Conservation (phyloP, 2,797 vertebrate species). For the Naso thynnoides region DNA sequence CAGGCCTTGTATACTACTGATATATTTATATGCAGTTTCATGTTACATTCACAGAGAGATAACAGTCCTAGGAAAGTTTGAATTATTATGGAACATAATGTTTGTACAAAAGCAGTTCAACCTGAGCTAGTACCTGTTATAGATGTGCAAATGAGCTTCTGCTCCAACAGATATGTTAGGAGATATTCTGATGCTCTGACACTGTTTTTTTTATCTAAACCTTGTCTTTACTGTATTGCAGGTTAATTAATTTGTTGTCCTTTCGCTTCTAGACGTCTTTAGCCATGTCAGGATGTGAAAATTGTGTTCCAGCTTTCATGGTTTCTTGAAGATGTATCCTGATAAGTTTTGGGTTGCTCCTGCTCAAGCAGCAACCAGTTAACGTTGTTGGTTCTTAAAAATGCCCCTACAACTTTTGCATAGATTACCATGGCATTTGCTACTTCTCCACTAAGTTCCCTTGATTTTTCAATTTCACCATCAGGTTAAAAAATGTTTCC, state of each 20-base stretch:
- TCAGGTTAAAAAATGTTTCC: no score
- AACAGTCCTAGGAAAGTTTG: constrained; percentile 9
- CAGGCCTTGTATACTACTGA: neutral
- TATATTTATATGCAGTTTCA: constrained; percentile 12
- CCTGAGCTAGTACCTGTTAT: constrained; percentile 18
- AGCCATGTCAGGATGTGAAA: neutral
- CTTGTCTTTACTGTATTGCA: neutral
- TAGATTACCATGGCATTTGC: neutral
- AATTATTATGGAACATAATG: constrained; percentile 22
- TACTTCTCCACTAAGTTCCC: no score
- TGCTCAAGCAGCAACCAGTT: neutral
- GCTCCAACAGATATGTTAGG: constrained; percentile 2
- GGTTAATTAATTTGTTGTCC: neutral
- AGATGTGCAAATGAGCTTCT: constrained; percentile 17
- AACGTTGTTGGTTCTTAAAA: neutral
- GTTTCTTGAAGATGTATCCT: neutral
- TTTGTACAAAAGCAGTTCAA: constrained; percentile 30
- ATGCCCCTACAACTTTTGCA: neutral
- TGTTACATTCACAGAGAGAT: constrained; percentile 24
- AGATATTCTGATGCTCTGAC: neutral
- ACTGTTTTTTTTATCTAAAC: neutral
- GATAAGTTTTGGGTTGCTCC: neutral
- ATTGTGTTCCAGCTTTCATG: neutral
- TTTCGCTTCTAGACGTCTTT: neutral
- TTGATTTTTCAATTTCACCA: neutral